phyloP scores from a whole-genome alignment of 2,888 invertebrate genomes.

The Caenorhabditis sp. region DNA sequence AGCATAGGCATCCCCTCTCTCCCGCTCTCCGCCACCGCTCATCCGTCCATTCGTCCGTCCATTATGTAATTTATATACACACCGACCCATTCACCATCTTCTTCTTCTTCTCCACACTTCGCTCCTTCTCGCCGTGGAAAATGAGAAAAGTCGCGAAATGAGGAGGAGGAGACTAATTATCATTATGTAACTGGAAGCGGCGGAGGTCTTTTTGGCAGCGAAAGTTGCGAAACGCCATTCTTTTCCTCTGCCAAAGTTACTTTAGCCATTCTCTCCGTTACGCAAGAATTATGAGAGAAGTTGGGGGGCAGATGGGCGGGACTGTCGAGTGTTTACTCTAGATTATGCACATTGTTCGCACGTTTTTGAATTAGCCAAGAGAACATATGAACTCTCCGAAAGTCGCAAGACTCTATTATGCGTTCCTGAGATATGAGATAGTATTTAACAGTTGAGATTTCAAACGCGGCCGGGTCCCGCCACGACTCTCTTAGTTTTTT shows the following conservation, averaged over 20 bases:
- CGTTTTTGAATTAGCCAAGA: constrained; percentile 19
- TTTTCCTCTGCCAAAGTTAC: constrained; percentile 8
- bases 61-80: constrained; percentile 58
- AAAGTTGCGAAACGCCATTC: background rate
- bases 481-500: too few relatives aligned
- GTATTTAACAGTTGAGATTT: too few relatives aligned
- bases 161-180: constrained; percentile 34
- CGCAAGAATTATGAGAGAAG: background rate
- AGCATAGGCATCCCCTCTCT: constrained; percentile 36
- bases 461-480: too few relatives aligned
- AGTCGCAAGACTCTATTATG: too few relatives aligned
- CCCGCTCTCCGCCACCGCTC: background rate
- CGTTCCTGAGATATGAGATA: too few relatives aligned
- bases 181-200: constrained; percentile 39
- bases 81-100: background rate
- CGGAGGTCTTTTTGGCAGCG: constrained; percentile 1
- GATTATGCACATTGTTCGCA: constrained; percentile 60
- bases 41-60: constrained; percentile 18
- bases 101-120: background rate
- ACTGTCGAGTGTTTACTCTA: constrained; percentile 30
- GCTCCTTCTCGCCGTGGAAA: constrained; percentile 11
- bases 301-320: too few relatives aligned
- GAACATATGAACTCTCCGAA: background rate
- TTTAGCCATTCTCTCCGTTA: constrained; percentile 23
- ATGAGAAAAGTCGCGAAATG: background rate